Evolutionary conservation across 2,888 invertebrate genomes (phyloP), one percentile per base, ranked within the genome.

Genomic region (Atethmia centrago): DNA sequence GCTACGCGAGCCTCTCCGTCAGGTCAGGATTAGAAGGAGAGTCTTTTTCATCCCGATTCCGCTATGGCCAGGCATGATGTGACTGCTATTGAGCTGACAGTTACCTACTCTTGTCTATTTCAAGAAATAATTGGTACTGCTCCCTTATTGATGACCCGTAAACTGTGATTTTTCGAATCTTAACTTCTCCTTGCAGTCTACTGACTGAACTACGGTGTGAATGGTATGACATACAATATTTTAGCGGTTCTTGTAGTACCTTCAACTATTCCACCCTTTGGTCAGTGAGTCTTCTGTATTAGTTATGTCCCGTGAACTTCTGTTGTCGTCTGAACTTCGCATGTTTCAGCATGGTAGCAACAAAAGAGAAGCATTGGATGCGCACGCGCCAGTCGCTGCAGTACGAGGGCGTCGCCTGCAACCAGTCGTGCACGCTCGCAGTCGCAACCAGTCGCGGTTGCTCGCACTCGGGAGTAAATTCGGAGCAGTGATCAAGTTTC

Each of bases 321-420:
- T 70, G 49, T 9, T 45, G 25, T 28, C 31, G 31, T 21, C 51
- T 65, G 16, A 47, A 56, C 31, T 28, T 28, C 21, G n/a, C 28
- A 47, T 31, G 3, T 64, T 49, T 42, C 45, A 55, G 49, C 49
- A 51, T 10, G 65, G 71, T 56, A 62, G 64, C 70, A 85, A 84
- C 82, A 87, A 86, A 85, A 87, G 76, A 63, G 62, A 55, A 25
- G 28, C 28, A 36, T 36, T n/a, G 10, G 58, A 21, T 84, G 86
- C 80, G 75, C 82, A 64, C 67, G 78, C 77, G 86, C 71, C 84
- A 82, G 84, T 85, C 69, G 47, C 56, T 53, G 67, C 51, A 71
- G 71, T 63, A 36, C 74, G 51, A 62, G 49, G 79, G 82, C 79
- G 77, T 72, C 67, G 58, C 72, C 64, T 70, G 81, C 21, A 25